phyloP scores from a whole-genome alignment of 2,888 invertebrate species.

The Macrosiphum euphorbiae region DNA sequence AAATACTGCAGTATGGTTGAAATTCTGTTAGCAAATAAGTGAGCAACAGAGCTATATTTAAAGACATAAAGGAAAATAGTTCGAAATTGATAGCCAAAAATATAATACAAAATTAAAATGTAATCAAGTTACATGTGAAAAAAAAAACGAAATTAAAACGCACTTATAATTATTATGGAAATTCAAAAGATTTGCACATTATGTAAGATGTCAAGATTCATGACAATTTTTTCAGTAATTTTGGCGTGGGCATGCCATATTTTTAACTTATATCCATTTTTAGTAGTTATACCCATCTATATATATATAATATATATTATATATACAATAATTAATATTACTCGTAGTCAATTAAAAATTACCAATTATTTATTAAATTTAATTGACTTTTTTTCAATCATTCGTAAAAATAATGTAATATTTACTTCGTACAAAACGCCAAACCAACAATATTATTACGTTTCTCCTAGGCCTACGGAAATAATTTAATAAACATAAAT shows the following conservation, averaged over 20 bases:
- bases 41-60: neutral
- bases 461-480: conserved; percentile 18
- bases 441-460: neutral
- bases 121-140: neutral
- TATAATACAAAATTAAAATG: neutral
- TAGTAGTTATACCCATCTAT: conserved; percentile 26
- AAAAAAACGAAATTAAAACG: conserved; percentile 11
- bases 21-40: neutral
- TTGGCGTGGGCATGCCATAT: conserved; percentile 52
- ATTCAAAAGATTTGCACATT: conserved; percentile 45
- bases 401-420: conserved; percentile 7
- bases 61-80: neutral
- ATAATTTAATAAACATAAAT: neutral
- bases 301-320: neutral
- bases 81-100: conserved; percentile 30
- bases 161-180: conserved; percentile 39
- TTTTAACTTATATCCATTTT: neutral
- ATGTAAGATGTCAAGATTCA: conserved; percentile 32
- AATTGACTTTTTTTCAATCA: conserved; percentile 10
- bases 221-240: conserved; percentile 17
- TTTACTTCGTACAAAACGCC: neutral
- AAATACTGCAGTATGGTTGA: conserved; percentile 8
- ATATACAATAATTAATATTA: conserved; percentile 17
- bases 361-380: conserved; percentile 1
- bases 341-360: conserved; percentile 56